A percentile compares a stretch with the other conserved stretches of the same genome.
Conservation (phyloP, 2,113 vertebrate species). For the Protomyctophum bolini region DNA sequence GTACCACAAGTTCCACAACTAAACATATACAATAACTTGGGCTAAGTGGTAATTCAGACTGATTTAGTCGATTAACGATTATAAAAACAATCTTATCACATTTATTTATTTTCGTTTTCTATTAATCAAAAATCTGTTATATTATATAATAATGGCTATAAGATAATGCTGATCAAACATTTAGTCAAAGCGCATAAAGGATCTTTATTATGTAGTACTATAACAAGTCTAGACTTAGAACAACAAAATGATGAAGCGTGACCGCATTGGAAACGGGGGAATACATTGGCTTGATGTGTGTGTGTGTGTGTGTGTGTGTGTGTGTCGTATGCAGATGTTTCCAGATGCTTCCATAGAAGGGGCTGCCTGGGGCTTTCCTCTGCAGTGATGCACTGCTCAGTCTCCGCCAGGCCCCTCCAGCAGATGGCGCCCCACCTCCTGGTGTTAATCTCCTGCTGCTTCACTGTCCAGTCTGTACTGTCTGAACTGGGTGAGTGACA, state of each 20-base stretch:
- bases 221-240: neutral
- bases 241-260: neutral
- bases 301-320: neutral
- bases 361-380: constrained; percentile 43
- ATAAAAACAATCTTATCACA: too few species aligned
- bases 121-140: too few species aligned
- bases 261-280: too few species aligned
- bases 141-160: neutral
- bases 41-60: too few species aligned
- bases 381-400: constrained; percentile 56
- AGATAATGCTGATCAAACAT: neutral
- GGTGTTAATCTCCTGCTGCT: constrained; percentile 59
- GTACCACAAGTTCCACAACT: too few species aligned
- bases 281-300: too few species aligned
- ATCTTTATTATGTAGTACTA: too few species aligned
- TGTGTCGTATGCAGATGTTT: neutral
- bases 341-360: constrained; percentile 59
- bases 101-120: too few species aligned
- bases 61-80: too few species aligned
- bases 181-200: neutral
- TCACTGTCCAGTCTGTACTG: constrained; percentile 34
- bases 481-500: constrained; percentile 69
- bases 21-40: too few species aligned
- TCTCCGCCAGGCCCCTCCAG: constrained; percentile 46
- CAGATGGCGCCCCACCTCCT: constrained; percentile 65